Base-by-base conservation (phyloP, 2,113 vertebrate genomes). In the Colinus virginianus region DNA sequence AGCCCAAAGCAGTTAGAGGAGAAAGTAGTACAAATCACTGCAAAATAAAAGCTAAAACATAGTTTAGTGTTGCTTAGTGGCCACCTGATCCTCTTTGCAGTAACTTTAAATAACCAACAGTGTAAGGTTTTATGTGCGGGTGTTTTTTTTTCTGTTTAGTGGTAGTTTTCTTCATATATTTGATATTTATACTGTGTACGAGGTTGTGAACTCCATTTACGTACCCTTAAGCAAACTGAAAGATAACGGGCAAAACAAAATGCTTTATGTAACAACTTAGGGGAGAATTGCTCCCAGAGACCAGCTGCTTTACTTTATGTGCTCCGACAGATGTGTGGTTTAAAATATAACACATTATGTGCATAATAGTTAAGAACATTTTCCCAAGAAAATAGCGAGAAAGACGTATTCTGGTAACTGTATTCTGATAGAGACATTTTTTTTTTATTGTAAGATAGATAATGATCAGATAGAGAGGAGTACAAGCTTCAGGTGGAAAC, bases 381-480 rank as follows among this genome's bases (percentile, higher is more conserved):
- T 93, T 68, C 75, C 58, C 30, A 32, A 38, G 80, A 64, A 64
- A 72, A 48, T 13, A 59, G 9, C 2, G 9, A 66, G 38, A 42
- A 71, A 36, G 34, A 13, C 61, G 11, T 75, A 93, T 91, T 46
- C 82, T 66, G 79, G 42, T 63, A 72, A 38, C 78, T 80, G 1
- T 32, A 43, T 82, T 78, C 83, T 61, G 30, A 13, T 84, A 75
- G 90, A 83, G 61, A 55, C 19, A 15, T 89, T 86, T 51, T 69
- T 40, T 40, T 40, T 92, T 88, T 53, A 86, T 91, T 76, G 63
- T 34, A 61, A 86, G 55, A 58, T 46, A 84, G 64, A 89, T 95
- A 92, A 90, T 81, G 76, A 90, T 86, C 82, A 59, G 79, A 34
- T n/a, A 59, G 78, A 59, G 75, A 85, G 49, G 53, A 92, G 75